Evolutionary conservation across 1,140 invertebrate genomes (phyloP).

Genomic region (Orussus abietinus): DNA sequence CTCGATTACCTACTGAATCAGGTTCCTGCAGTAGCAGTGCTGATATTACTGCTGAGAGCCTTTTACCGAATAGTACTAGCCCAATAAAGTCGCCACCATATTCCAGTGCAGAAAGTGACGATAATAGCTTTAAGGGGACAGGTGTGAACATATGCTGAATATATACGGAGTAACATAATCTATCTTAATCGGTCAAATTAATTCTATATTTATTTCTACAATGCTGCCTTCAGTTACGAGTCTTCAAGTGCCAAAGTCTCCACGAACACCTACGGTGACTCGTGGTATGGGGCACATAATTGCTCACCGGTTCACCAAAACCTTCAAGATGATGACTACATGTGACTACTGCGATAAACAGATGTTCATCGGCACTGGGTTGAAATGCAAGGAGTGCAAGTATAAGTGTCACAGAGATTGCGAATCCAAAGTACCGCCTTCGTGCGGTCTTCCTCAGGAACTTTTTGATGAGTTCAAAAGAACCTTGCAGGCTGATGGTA

Average conservation of each 20-base stretch:
- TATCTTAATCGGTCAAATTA: conserved; percentile 9
- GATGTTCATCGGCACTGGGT: conserved; percentile 78
- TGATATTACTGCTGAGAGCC: conserved; percentile 46
- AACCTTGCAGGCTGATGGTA: conserved; percentile 62
- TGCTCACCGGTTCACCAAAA: conserved; percentile 84
- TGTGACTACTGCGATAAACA: conserved; percentile 90
- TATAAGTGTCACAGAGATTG: conserved; percentile 92
- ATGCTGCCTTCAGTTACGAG: conserved; percentile 41
- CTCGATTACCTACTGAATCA: conserved; percentile 68
- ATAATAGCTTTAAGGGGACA: conserved; percentile 53
- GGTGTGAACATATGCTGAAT: conserved; percentile 21
- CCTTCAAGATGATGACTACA: conserved; percentile 82
- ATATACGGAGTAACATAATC: conserved; percentile 2
- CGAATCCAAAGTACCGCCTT: conserved; percentile 84
- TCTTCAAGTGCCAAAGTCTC: conserved; percentile 70
- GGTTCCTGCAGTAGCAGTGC: conserved; percentile 53
- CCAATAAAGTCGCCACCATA: conserved; percentile 67
- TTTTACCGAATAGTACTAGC: conserved; percentile 57
- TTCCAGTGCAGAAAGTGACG: conserved; percentile 58
- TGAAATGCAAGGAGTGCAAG: conserved; percentile 94
- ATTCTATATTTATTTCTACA: conserved; percentile 18
- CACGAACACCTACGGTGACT: conserved; percentile 67
- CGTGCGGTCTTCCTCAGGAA: conserved; percentile 83
- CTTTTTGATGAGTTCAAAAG: conserved; percentile 77
- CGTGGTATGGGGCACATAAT: conserved; percentile 87